Percentiles rank a stretch among this genome's conserved stretches.
Evolutionary conservation across 92 coral and sea anemone species (phyloP).

Genomic region (Bergia sp.): DNA sequence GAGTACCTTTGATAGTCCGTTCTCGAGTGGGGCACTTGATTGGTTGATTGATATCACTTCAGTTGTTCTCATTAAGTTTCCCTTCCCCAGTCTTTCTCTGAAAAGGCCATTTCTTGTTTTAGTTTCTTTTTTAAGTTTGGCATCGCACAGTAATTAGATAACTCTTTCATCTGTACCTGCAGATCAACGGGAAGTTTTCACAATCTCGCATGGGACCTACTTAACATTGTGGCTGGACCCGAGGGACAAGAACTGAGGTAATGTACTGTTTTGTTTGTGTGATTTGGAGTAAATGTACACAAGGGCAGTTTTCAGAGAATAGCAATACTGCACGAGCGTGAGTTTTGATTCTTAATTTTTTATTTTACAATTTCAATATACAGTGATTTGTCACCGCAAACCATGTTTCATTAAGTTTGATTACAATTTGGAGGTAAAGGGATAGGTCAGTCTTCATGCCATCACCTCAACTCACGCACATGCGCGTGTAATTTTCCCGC

Average conservation of each 20-base stretch:
- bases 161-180: neutral
- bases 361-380: too few relatives aligned
- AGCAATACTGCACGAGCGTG: too few relatives aligned
- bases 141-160: neutral
- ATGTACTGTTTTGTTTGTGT: neutral
- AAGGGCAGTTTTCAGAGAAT: too few relatives aligned
- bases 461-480: too few relatives aligned
- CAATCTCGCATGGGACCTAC: constrained; percentile 81
- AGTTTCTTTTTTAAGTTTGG: neutral
- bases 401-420: too few relatives aligned
- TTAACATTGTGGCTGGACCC: constrained; percentile 76
- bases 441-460: too few relatives aligned
- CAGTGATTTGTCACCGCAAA: too few relatives aligned
- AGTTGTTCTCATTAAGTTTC: neutral
- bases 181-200: constrained; percentile 73
- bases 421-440: too few relatives aligned
- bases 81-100: neutral
- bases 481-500: too few relatives aligned
- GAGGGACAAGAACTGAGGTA: constrained; percentile 93
- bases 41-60: neutral
- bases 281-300: too few relatives aligned
- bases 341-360: too few relatives aligned
- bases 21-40: neutral
- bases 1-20: constrained; percentile 64
- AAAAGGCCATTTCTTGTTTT: constrained; percentile 1